Base-by-base conservation (phyloP, 2,888 invertebrate genomes). In the Tetragonula carbonaria region DNA sequence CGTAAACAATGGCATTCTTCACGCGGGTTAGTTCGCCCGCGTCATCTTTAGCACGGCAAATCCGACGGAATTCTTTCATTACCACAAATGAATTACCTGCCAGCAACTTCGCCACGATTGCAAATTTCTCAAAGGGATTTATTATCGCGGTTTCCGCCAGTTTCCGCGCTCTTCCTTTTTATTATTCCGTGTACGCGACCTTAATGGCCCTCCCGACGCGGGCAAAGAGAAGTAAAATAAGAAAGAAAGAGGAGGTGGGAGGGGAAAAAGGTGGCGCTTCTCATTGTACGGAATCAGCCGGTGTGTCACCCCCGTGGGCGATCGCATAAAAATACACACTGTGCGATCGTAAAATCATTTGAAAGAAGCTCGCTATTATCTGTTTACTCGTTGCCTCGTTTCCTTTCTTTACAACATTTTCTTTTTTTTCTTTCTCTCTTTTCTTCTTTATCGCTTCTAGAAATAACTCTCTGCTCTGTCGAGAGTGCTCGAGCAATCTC, bases 101-200 rank as follows among this genome's bases (percentile, higher is more conserved):
- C 65, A 59, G 50, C 66, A 74, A 77, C 62, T 57, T 59, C 51
- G 57, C 74, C 74, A 57, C 74, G 67, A 74, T 74, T 65, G 66
- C 78, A 59, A 78, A 78, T 78, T 78, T 78, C 68, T 74, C 78
- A 66, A 74, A 78, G 68, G 74, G 78, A 78, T 78, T 78, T 78
- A 78, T 78, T 67, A 67, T 78, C 78, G 74, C 67, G 66, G 78
- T 74, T 65, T 72, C 77, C 77, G 63, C 63, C 63, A 55, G 63
- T 72, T 63, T 53, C 53, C 63, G 63, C 21, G 73, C 65, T 72
- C 65, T 65, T 78, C 45, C 74, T 67, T 74, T 78, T 78, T 78
- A 74, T 78, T 74, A 78, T 78, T 74, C 66, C 51, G 51, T 59
- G 74, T 78, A 67, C 74, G 74, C 57, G 74, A 50, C 59, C 75